Evolutionary conservation across 2,888 invertebrate genomes (phyloP), one percentile per base, ranked within the genome.

Genomic region (Amblyjoppa proteus): DNA sequence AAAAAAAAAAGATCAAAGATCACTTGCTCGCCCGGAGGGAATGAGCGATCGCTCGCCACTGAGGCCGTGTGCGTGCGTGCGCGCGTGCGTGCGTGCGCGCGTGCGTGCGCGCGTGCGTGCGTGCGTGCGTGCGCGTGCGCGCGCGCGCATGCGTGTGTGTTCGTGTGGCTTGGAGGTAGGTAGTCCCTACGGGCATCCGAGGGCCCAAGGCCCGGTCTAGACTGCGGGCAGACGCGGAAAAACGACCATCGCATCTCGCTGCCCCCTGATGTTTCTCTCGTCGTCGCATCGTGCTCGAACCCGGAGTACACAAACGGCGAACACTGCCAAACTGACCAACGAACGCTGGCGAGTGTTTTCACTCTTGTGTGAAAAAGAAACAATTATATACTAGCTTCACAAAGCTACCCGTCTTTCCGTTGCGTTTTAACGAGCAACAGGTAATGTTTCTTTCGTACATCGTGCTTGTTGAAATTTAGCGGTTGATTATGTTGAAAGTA

Each of bases 151-250:
- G 16, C 7, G 38, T 0, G 45, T 64, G 61, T 7, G 38, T 31
- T 3, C 13, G 56, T 71, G 56, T 79, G 56, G 66, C 66, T 51
- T 73, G 83, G 86, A 87, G 88, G 87, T 91, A 91, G 34, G 4
- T 91, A 89, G 90, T 91, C 88, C 75, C 82, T 79, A 70, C 82
- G 71, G 74, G 85, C 64, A 70, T 58, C 64, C 56, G 56, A 74
- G 78, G 69, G 81, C 81, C 75, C 71, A 79, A 82, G 85, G 85
- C 85, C 88, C 86, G 88, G 92, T 92, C 92, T 92, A 93, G 92
- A 92, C 92, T 90, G 91, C 90, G 89, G 90, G 92, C 92, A 92
- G 91, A 91, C 92, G 90, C 90, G 90, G 91, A 91, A 92, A 92
- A 92, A 92, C 91, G 90, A 92, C 90, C 90, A 91, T 89, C 75